These are phyloP conservation scores for Danionella dracula DNA, from an alignment of 2,797 vertebrate genomes.

Conservation along the genomic window DNA sequence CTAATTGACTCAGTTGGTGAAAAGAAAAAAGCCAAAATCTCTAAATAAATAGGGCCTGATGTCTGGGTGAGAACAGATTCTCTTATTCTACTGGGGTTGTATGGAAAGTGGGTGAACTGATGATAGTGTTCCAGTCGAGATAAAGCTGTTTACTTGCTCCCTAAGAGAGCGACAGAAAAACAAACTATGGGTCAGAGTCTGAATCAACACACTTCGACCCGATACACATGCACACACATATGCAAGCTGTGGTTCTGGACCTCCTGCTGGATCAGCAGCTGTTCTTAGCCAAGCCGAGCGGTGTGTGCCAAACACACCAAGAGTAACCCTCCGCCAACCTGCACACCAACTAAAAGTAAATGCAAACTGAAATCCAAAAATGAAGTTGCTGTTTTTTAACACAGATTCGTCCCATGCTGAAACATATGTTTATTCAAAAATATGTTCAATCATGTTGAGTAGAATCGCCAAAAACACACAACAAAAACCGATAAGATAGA, in stretches of 20 bases:
- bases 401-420: too few species aligned
- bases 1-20: neutral
- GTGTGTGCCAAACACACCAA: slow-evolving; percentile 19
- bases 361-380: too few species aligned
- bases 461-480: too few species aligned
- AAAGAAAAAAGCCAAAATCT: neutral
- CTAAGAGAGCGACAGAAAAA: slow-evolving; percentile 39
- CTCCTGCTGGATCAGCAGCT: slow-evolving; percentile 65
- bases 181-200: slow-evolving; percentile 42
- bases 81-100: too few species aligned
- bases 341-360: neutral
- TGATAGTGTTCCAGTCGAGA: slow-evolving; percentile 20
- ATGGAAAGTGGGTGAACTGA: too few species aligned
- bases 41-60: neutral
- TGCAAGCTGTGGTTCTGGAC: slow-evolving; percentile 26
- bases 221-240: slow-evolving; percentile 1
- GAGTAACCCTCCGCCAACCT: neutral
- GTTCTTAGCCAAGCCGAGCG: slow-evolving; percentile 54
- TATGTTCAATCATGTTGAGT: too few species aligned
- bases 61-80: neutral
- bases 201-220: slow-evolving; percentile 28
- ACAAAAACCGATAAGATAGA: too few species aligned
- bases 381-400: too few species aligned
- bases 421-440: too few species aligned
- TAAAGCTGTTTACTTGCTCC: slow-evolving; percentile 43